Percentiles rank a stretch among this genome's conserved stretches.
phyloP scores from a whole-genome alignment of 2,113 vertebrate genomes.

The human region DNA sequence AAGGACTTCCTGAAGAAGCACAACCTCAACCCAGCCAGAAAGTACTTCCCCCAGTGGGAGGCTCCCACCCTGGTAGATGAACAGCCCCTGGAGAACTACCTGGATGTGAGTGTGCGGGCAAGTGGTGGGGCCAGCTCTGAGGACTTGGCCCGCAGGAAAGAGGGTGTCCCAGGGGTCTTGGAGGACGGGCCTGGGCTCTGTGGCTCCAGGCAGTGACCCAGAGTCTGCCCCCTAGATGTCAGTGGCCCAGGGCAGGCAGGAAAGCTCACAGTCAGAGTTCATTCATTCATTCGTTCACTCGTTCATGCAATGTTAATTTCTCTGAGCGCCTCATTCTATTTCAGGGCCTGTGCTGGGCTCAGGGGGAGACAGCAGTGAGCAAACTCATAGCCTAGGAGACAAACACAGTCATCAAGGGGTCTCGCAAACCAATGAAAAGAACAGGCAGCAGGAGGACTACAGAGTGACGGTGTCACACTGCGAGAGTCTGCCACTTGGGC shows the following conservation, averaged over 20 bases:
- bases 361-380: background rate
- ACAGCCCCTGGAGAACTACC: slow-evolving; percentile 80
- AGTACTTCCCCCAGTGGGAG: slow-evolving; percentile 58
- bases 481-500: background rate
- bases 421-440: background rate
- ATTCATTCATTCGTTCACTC: rapidly evolving
- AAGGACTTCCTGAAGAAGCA: slow-evolving; percentile 68
- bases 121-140: rapidly evolving
- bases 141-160: rapidly evolving
- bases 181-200: background rate
- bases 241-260: background rate
- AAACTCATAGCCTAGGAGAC: rapidly evolving
- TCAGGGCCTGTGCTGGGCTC: background rate
- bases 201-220: background rate
- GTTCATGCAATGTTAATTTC: background rate
- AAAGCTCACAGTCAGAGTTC: background rate
- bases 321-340: rapidly evolving
- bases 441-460: background rate
- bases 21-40: slow-evolving; percentile 71
- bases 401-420: background rate
- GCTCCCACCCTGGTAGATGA: rapidly evolving
- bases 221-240: background rate
- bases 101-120: slow-evolving; percentile 80
- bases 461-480: rapidly evolving
- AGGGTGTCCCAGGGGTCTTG: rapidly evolving